Conservation (phyloP, 2,113 vertebrate species). For the Hippocampus mohnikei region DNA sequence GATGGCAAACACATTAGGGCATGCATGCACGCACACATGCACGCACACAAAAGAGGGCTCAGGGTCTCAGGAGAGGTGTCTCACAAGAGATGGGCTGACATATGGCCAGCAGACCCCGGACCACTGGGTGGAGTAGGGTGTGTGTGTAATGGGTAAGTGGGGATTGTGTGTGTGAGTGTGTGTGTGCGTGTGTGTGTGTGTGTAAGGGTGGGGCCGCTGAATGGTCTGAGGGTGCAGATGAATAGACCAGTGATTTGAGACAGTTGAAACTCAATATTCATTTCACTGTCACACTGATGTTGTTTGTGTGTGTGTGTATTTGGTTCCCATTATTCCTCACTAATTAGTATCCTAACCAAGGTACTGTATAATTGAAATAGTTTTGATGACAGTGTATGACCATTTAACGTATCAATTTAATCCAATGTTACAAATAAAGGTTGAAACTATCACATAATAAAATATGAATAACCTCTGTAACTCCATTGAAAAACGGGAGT, state of each 20-base stretch:
- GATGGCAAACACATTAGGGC: slow-evolving; percentile 22
- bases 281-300: slow-evolving; percentile 57
- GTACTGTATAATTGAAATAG: not conserved
- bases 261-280: slow-evolving; percentile 67
- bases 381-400: not conserved
- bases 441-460: not conserved
- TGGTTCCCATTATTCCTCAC: not conserved
- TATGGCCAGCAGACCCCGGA: slow-evolving; percentile 71
- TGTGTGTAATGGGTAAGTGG: slow-evolving; percentile 13
- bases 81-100: slow-evolving; percentile 64
- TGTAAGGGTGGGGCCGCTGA: slow-evolving; percentile 55
- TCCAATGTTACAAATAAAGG: not conserved
- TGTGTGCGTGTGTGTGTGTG: slow-evolving; percentile 30
- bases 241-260: slow-evolving; percentile 65
- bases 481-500: not conserved
- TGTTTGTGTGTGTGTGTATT: slow-evolving; percentile 14
- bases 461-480: not conserved
- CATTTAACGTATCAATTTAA: not conserved
- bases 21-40: slow-evolving; percentile 24
- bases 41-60: slow-evolving; percentile 41
- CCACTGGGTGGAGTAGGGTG: slow-evolving; percentile 55
- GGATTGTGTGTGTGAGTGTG: slow-evolving; percentile 15
- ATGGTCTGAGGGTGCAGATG: slow-evolving; percentile 55
- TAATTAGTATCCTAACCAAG: not conserved
- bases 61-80: slow-evolving; percentile 54